Conservation (phyloP, 2,113 vertebrate species). For the Gymnarchus niloticus region DNA sequence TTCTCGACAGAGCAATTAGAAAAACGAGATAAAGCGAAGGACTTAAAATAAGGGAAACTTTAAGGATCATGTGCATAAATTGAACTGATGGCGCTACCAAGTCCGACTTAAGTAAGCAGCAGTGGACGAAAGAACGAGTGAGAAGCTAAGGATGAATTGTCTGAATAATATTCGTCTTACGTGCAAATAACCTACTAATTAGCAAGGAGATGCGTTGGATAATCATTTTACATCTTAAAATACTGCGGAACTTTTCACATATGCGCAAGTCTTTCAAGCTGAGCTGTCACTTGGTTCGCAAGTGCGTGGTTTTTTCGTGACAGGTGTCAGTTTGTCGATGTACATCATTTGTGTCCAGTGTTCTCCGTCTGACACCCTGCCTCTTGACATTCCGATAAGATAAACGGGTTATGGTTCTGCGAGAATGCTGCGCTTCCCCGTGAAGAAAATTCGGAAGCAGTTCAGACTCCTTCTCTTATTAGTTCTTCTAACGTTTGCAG, state of each 20-base stretch:
- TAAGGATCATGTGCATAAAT: not conserved
- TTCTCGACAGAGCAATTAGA: not conserved
- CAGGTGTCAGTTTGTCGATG: not conserved
- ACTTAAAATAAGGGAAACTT: not conserved
- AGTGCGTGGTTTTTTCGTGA: not conserved
- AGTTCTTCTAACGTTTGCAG: constrained; percentile 84
- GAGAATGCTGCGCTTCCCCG: constrained; percentile 91
- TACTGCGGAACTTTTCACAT: not conserved
- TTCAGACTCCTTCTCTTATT: constrained; percentile 89
- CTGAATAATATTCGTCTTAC: not conserved
- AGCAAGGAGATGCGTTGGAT: not conserved
- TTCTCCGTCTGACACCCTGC: not conserved
- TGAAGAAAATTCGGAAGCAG: constrained; percentile 97
- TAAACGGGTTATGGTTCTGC: constrained; percentile 64
- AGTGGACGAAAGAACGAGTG: not conserved
- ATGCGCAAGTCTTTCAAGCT: not conserved
- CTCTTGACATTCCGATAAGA: constrained; percentile 22
- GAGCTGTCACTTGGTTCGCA: not conserved
- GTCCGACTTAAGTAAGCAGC: not conserved
- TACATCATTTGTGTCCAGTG: not conserved
- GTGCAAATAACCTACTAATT: not conserved
- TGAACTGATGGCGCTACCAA: not conserved
- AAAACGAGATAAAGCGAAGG: not conserved
- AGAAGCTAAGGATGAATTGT: not conserved
- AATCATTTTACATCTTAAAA: not conserved